A percentile compares a stretch with the other conserved stretches of the same genome.
Evolutionary conservation across 2,797 vertebrate genomes (phyloP).

Genomic region (Megalops cyprinoides): DNA sequence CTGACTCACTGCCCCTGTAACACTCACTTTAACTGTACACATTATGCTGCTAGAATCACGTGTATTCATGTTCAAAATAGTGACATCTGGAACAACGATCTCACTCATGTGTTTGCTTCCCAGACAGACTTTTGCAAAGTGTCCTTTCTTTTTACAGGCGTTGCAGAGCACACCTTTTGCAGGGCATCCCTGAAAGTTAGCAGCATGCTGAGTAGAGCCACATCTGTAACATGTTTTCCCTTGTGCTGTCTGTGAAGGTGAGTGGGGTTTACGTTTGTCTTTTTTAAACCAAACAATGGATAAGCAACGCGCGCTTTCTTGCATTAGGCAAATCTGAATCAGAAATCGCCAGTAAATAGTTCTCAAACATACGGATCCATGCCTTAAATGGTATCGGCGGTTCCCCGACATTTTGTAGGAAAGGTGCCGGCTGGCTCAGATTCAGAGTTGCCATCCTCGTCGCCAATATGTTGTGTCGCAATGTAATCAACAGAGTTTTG

Average conservation of each 20-base stretch:
- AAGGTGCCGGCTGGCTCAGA: background rate
- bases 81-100: constrained; percentile 28
- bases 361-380: background rate
- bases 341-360: background rate
- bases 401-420: background rate
- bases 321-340: background rate
- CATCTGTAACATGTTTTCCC: constrained; percentile 13
- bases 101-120: background rate
- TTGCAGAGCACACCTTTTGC: constrained; percentile 3
- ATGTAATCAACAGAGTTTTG: no score
- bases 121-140: constrained; percentile 9
- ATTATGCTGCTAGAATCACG: background rate
- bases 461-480: background rate
- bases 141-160: background rate
- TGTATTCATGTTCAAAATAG: background rate
- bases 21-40: constrained; percentile 16
- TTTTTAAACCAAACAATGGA: constrained; percentile 27
- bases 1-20: background rate
- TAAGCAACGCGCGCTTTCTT: background rate
- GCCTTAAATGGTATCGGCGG: background rate
- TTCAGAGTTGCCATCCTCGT: background rate
- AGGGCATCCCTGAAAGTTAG: background rate
- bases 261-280: constrained; percentile 24
- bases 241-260: constrained; percentile 18
- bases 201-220: background rate